Base-by-base conservation (phyloP, 2,113 vertebrate species). In the Megaceryle maxima region DNA sequence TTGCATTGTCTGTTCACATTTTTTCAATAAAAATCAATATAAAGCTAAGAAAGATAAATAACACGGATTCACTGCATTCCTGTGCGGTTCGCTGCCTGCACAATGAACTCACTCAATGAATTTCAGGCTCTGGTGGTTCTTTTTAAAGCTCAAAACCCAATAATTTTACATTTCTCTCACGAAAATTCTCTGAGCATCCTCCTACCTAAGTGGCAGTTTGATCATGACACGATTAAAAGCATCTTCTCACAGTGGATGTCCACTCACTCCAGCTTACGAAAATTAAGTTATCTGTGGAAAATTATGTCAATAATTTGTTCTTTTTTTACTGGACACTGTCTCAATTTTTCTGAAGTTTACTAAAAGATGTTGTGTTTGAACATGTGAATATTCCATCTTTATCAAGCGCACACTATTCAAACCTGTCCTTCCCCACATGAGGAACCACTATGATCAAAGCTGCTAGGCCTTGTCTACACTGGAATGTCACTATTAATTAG, bases 1-100 rank as follows among this genome's bases (percentile, higher is more conserved):
- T 62, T 82, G 28, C 50, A 84, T 88, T 86, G 72, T 88, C 83
- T 88, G 39, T n/a, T 92, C 80, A 81, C 50, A 28, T 70, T 83
- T 83, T 95, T 93, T 75, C 73, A 84, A 44, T 75, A 87, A 68
- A 96, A 96, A 80, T 63, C 87, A 90, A 88, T 67, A 90, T 80
- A 81, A 95, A 93, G 39, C n/a, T 43, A 88, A 81, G n/a, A 74
- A 94, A 84, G 43, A 87, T 22, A 90, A 87, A 69, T 68, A 90
- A 81, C 31, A 76, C 7, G 31, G 33, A 75, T 79, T 82, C 37
- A 1, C 44, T 53, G 60, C 44, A 51, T 62, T 81, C 57, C 41
- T 69, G 28, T 60, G 28, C n/a, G 75, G 78, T 37, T 75, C 2
- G 0, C 62, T 87, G 39, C 28, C 60, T 79, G 44, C 62, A 69